Evolutionary conservation across 2,797 vertebrate species (phyloP).

Genomic region (Pristis pectinata): DNA sequence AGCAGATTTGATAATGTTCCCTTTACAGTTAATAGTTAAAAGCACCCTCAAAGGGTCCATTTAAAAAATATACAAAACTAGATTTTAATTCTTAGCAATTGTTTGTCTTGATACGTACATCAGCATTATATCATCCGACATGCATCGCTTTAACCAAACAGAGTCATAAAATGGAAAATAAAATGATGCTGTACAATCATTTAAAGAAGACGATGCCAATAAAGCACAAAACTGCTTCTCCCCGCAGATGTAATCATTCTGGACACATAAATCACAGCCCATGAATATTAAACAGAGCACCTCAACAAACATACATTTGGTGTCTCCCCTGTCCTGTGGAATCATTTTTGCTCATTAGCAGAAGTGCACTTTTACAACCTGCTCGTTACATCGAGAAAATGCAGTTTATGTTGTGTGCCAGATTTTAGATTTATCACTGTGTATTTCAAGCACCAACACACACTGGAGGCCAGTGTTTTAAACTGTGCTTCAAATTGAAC

Average conservation of each 20-base stretch:
- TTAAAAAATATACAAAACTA: background rate
- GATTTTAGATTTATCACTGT: conserved; percentile 16
- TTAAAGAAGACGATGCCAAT: background rate
- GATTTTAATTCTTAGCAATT: background rate
- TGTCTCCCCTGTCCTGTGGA: background rate
- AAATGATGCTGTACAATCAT: background rate
- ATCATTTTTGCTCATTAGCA: background rate
- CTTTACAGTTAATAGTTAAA: background rate
- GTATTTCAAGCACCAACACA: background rate
- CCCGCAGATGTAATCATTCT: background rate
- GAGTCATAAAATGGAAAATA: background rate
- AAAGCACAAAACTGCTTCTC: background rate
- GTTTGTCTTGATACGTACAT: background rate
- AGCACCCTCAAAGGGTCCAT: background rate
- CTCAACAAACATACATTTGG: background rate
- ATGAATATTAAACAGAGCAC: background rate
- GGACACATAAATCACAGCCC: background rate
- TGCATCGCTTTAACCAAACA: background rate
- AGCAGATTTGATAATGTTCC: background rate
- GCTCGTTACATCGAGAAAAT: background rate
- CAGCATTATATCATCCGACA: background rate
- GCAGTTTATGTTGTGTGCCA: background rate
- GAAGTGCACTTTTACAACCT: background rate
- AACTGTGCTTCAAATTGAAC: conserved; percentile 2
- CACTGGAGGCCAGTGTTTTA: background rate